Evolutionary conservation across 2,797 vertebrate genomes (phyloP).

Genomic region (Neolamprologus multifasciatus): DNA sequence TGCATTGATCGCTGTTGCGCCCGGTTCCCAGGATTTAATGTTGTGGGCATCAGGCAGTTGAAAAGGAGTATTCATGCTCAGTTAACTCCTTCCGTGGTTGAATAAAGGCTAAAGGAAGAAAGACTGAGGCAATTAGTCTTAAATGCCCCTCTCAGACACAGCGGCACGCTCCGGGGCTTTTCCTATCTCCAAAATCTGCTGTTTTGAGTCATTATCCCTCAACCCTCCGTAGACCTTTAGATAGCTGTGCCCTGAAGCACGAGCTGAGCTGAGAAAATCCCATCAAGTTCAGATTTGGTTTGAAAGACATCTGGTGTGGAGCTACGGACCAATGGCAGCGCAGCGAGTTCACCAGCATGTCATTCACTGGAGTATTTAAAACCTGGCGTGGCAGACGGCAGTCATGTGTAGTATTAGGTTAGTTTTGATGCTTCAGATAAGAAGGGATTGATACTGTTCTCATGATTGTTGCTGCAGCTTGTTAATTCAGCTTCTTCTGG

Average conservation of each 20-base stretch:
- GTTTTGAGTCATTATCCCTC: conserved; percentile 52
- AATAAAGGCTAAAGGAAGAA: conserved; percentile 29
- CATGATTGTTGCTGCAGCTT: neutral
- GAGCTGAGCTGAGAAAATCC: conserved; percentile 49
- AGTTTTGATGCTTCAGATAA: neutral
- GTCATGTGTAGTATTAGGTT: neutral
- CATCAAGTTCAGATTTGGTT: conserved; percentile 49
- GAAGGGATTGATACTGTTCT: accelerated
- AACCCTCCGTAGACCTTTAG: conserved; percentile 13
- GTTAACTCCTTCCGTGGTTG: conserved; percentile 32
- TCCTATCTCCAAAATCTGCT: conserved; percentile 52
- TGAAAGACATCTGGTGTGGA: conserved; percentile 54
- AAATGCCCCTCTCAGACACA: conserved; percentile 30
- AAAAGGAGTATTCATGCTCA: conserved; percentile 37
- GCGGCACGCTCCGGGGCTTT: conserved; percentile 33
- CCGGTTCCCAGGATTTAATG: neutral
- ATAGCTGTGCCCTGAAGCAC: conserved; percentile 29
- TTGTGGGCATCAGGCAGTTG: neutral
- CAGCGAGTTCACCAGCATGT: conserved; percentile 13
- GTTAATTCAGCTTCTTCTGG: neutral
- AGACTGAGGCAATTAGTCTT: conserved; percentile 46
- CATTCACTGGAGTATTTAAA: neutral
- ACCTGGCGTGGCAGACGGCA: neutral
- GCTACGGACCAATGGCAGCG: conserved; percentile 15
- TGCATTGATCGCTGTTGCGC: neutral